These are phyloP conservation scores for Synanceia verrucosa DNA, from an alignment of 2,797 vertebrate genomes.

Conservation along the genomic window DNA sequence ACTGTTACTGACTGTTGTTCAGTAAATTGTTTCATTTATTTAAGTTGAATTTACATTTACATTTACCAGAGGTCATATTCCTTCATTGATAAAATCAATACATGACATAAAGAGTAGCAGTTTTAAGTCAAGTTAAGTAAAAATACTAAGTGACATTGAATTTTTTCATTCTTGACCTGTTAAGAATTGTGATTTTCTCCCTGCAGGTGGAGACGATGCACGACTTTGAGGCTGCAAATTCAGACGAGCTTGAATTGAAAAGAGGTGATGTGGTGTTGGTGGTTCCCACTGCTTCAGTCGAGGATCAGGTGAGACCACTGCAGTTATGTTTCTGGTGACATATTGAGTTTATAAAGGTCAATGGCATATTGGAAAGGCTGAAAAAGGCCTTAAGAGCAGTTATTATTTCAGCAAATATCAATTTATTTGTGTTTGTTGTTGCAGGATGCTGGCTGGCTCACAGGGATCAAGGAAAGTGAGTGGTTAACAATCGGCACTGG, in stretches of 20 bases:
- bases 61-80: too few species aligned
- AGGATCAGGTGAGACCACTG: slow-evolving; percentile 90
- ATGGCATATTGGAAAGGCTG: background rate
- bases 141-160: too few species aligned
- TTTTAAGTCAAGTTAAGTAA: too few species aligned
- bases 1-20: too few species aligned
- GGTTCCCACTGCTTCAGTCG: slow-evolving; percentile 86
- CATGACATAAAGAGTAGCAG: too few species aligned
- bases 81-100: too few species aligned
- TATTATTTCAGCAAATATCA: too few species aligned
- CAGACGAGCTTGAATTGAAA: slow-evolving; percentile 92
- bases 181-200: background rate
- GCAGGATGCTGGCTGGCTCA: slow-evolving; percentile 97
- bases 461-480: slow-evolving; percentile 90
- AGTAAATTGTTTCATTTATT: too few species aligned
- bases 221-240: slow-evolving; percentile 95
- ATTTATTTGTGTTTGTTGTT: background rate
- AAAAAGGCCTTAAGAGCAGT: too few species aligned
- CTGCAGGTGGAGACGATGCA: slow-evolving; percentile 93
- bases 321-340: too few species aligned
- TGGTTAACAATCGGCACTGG: slow-evolving; percentile 86
- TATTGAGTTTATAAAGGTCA: background rate
- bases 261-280: slow-evolving; percentile 92
- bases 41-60: too few species aligned
- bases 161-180: too few species aligned